phyloP scores from a whole-genome alignment of 2,888 invertebrate genomes.

The Agrotis puta region DNA sequence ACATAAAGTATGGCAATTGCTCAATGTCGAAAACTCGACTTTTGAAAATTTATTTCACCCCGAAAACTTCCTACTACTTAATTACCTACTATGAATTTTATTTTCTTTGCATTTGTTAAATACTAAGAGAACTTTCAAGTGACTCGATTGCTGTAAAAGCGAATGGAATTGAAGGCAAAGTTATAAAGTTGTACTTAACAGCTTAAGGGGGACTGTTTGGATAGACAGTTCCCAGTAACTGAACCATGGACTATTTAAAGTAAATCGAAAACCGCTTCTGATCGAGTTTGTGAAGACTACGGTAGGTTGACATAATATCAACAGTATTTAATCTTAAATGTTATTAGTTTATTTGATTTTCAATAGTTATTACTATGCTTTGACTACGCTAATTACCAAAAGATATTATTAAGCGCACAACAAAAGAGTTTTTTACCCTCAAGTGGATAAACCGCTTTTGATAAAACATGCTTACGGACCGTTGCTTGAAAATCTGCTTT shows the following conservation, averaged over 20 bases:
- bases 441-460: too few relatives aligned
- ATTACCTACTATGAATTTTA: slow-evolving; percentile 65
- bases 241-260: slow-evolving; percentile 6
- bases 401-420: too few relatives aligned
- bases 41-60: slow-evolving; percentile 75
- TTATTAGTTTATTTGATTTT: background rate
- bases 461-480: too few relatives aligned
- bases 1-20: slow-evolving; percentile 86
- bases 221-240: slow-evolving; percentile 19
- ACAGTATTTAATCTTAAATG: background rate
- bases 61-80: slow-evolving; percentile 68
- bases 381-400: too few relatives aligned
- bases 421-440: too few relatives aligned
- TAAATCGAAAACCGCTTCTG: slow-evolving; percentile 9
- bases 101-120: slow-evolving; percentile 52
- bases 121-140: slow-evolving; percentile 41
- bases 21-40: slow-evolving; percentile 82
- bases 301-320: background rate
- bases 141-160: slow-evolving; percentile 32
- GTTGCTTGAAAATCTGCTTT: too few relatives aligned
- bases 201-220: slow-evolving; percentile 28
- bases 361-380: background rate
- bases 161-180: slow-evolving; percentile 35
- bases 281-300: slow-evolving; percentile 9
- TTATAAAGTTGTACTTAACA: slow-evolving; percentile 34